These are phyloP conservation scores for Euthynnus affinis DNA, from an alignment of 2,797 vertebrate genomes.

Conservation along the genomic window DNA sequence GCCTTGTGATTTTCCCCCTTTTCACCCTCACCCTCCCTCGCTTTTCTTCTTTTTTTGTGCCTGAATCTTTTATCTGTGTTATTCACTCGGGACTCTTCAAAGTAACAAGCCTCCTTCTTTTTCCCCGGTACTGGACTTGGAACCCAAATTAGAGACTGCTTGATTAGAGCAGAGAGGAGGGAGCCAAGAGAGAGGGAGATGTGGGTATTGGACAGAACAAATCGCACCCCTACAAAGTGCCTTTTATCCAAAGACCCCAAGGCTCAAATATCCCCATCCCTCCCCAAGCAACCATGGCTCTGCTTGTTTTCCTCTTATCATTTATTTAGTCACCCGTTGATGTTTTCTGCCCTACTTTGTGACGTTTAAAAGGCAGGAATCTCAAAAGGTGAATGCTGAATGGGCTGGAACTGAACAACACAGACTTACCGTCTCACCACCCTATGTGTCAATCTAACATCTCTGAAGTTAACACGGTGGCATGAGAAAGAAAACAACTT, in stretches of 20 bases:
- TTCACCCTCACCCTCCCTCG: constrained; percentile 78
- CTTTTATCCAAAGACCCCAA: constrained; percentile 93
- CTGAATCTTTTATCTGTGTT: constrained; percentile 98
- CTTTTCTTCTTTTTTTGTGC: constrained; percentile 86
- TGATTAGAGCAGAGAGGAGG: constrained; percentile 86
- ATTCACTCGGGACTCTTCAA: constrained; percentile 96
- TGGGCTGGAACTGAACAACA: constrained; percentile 68
- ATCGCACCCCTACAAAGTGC: constrained; percentile 94
- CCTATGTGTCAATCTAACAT: constrained; percentile 76
- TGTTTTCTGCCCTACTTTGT: constrained; percentile 93
- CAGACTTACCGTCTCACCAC: constrained; percentile 36
- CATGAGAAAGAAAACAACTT: constrained; percentile 64
- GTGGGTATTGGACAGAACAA: constrained; percentile 91
- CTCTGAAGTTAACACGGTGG: constrained; percentile 61
- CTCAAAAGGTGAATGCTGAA: constrained; percentile 89
- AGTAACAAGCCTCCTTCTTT: constrained; percentile 95
- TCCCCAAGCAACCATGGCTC: constrained; percentile 89
- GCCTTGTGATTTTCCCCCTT: constrained; percentile 94
- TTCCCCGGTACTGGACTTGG: constrained; percentile 92
- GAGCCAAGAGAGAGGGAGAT: constrained; percentile 83
- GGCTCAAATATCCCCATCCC: constrained; percentile 84
- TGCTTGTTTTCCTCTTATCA: constrained; percentile 87
- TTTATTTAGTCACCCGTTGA: constrained; percentile 89
- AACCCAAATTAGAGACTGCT: constrained; percentile 95
- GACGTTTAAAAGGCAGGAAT: constrained; percentile 91